Evolutionary conservation across 2,888 invertebrate genomes (phyloP).

Genomic region (Drosophila diplacantha): DNA sequence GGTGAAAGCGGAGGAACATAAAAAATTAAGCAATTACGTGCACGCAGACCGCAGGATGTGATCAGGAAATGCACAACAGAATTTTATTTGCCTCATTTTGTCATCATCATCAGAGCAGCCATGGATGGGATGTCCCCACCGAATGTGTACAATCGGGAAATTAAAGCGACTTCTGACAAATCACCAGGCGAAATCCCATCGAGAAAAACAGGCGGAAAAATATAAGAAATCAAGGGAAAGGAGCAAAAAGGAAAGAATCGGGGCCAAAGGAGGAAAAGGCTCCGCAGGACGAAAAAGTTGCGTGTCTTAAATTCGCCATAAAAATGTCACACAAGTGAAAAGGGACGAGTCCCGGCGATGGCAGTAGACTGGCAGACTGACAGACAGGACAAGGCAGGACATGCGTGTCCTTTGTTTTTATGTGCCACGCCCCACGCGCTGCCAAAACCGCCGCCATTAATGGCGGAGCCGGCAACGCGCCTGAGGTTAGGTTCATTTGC

Average conservation of each 20-base stretch:
- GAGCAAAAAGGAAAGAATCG: not conserved
- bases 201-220: constrained; percentile 15
- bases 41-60: constrained; percentile 49
- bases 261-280: constrained; percentile 1
- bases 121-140: constrained; percentile 1
- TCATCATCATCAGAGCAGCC: constrained; percentile 42
- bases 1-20: constrained; percentile 43
- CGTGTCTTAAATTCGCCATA: constrained; percentile 73
- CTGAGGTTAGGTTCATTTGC: constrained; percentile 73
- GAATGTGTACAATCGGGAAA: constrained; percentile 45
- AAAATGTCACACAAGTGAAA: constrained; percentile 64
- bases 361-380: constrained; percentile 20
- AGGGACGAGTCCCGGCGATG: constrained; percentile 15
- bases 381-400: constrained; percentile 54
- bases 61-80: constrained; percentile 61
- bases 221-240: not conserved
- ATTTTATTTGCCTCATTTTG: constrained; percentile 63
- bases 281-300: constrained; percentile 47
- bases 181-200: constrained; percentile 30
- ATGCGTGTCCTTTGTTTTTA: constrained; percentile 72
- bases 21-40: constrained; percentile 67
- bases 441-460: constrained; percentile 52
- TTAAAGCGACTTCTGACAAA: constrained; percentile 64
- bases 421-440: constrained; percentile 54
- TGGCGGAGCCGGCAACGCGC: constrained; percentile 49